Base-by-base conservation (phyloP, 1,140 invertebrate species). In the Brachionus asplanchnoidis region DNA sequence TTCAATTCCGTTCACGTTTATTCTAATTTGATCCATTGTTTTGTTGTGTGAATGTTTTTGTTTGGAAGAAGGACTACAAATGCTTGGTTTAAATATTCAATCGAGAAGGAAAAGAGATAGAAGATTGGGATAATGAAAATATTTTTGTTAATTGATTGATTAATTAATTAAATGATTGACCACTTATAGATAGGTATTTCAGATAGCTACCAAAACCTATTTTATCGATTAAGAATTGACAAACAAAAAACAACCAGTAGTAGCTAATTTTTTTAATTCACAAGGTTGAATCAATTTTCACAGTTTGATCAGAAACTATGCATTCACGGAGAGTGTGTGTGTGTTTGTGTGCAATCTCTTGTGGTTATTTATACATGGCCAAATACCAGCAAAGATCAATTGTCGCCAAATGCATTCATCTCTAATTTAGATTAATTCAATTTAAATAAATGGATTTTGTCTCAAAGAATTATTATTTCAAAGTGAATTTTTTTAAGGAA, bases 1-100 rank as follows among this genome's bases (percentile, higher is more conserved):
- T 20, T 82, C 53, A 68, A 60, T 3, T 40, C 79, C 79, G 12
- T 82, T 82, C 4, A 82, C 79, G 44, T 46, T 65, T 42, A 82
- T 82, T 82, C 14, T 65, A 8, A 80, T 40, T 80, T 65, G 77
- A 0, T 80, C 46, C 50, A 80, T 68, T 46, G 5, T 70, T 70
- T 14, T 70, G 26, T 68, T 3, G 26, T 36, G 23, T 44, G 8
- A 40, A 11, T 68, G 11, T 68, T 32, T 56, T 17, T 53, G 5
- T 2, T 12, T 53, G 12, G 6, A 11, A 11, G n/a, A n/a, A 9
- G 11, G 11, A 1, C 6, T 6, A 36, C 32, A 36, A 36, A 36
- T 36, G 32, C 11, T 46, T 46, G 44, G 44, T n/a, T 46, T 60
- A 60, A 8, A 60, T 60, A 60, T 20, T 60, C 53, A 60, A 53